A percentile compares a stretch with the other conserved stretches of the same genome.
phyloP scores from a whole-genome alignment of 2,888 invertebrate genomes.

The Melinaea menophilus region DNA sequence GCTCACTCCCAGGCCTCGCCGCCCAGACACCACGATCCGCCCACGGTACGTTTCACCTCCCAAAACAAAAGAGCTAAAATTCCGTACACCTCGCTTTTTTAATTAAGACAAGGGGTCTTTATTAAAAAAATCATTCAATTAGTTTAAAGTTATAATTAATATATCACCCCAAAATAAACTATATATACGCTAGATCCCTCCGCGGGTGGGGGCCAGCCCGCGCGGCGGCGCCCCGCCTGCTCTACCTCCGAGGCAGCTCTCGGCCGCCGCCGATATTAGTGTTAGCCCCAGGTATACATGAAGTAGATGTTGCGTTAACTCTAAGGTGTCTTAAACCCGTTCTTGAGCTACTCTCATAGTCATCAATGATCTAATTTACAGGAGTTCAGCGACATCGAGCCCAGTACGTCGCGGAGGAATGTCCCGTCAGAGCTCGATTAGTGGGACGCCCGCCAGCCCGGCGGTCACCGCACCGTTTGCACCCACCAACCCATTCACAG shows the following conservation, averaged over 20 bases:
- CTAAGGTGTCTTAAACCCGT: no score
- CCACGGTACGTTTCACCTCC: conserved; percentile 38
- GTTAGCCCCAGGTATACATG: conserved; percentile 49
- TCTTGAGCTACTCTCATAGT: no score
- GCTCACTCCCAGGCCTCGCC: conserved; percentile 58
- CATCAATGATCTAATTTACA: conserved; percentile 5
- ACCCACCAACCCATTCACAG: conserved; percentile 60
- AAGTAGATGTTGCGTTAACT: no score
- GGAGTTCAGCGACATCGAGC: conserved; percentile 17
- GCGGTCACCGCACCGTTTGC: conserved; percentile 55
- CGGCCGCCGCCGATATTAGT: conserved; percentile 68
- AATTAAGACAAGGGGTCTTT: no score
- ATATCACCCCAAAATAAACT: not conserved
- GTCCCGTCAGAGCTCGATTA: conserved; percentile 29
- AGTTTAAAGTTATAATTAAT: not conserved
- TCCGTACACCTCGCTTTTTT: no score
- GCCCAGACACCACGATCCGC: conserved; percentile 51
- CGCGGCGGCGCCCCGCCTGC: conserved; percentile 61
- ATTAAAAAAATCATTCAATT: no score
- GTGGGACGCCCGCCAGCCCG: conserved; percentile 45
- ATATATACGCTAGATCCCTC: conserved; percentile 51
- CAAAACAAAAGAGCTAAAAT: no score
- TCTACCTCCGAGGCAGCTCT: conserved; percentile 77
- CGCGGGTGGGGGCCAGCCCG: conserved; percentile 42
- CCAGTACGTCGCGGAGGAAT: conserved; percentile 21